A percentile compares a stretch with the other conserved stretches of the same genome.
Conservation (phyloP, 2,888 invertebrate species). For the Unio delphinus region DNA sequence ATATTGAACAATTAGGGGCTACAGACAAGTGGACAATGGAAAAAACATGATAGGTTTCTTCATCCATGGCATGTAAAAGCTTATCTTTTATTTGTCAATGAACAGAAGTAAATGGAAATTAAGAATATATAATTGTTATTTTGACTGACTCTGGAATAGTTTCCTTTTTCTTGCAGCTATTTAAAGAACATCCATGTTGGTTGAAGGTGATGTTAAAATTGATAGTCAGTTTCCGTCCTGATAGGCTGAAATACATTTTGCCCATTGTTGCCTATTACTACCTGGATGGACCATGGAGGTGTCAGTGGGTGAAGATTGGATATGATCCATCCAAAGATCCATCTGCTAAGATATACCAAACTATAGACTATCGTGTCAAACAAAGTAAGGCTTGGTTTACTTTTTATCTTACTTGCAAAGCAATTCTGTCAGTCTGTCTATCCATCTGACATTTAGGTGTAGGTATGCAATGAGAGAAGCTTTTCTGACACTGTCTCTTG, state of each 20-base stretch:
- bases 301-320: constrained; percentile 90
- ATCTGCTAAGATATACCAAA: constrained; percentile 86
- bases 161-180: constrained; percentile 75
- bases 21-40: too few species aligned
- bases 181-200: constrained; percentile 92
- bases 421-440: too few species aligned
- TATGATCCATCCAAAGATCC: constrained; percentile 92
- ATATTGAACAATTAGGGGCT: too few species aligned
- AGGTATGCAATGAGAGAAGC: too few species aligned
- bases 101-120: not conserved
- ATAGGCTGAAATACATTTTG: constrained; percentile 75
- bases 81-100: not conserved
- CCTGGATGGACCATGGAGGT: constrained; percentile 90
- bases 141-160: not conserved
- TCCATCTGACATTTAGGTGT: too few species aligned
- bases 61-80: not conserved
- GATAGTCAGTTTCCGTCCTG: constrained; percentile 22
- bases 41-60: too few species aligned
- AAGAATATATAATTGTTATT: not conserved
- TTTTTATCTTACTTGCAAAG: too few species aligned
- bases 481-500: too few species aligned
- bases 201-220: constrained; percentile 81
- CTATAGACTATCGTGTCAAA: constrained; percentile 81
- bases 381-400: constrained; percentile 48
- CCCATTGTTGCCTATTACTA: constrained; percentile 90